Base-by-base conservation (phyloP, 2,888 invertebrate species). In the Loripinus fragilis region DNA sequence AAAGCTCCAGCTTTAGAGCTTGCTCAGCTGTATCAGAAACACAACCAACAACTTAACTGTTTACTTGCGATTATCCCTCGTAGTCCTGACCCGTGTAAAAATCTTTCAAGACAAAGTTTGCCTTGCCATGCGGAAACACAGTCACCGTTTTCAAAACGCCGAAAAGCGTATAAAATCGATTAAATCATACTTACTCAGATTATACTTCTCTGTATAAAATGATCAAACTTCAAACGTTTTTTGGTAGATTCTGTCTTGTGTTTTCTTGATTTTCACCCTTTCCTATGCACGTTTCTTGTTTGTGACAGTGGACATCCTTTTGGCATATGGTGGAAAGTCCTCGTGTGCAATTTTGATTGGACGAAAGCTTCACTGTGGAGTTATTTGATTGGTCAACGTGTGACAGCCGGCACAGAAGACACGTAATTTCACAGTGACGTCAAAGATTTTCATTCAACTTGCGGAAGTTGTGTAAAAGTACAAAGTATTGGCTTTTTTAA, bases 261-360 rank as follows among this genome's bases (percentile, higher is more conserved):
- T 42, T 20, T 48, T 20, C 48, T 48, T 48, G 20, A 20, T 17
- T 48, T 15, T 48, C 48, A 8, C 7, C 12, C 38, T 38, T 38
- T 38, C 38, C 38, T 38, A 8, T 38, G 38, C 38, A 38, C 38
- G 5, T 8, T 38, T 38, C 38, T 5, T 8, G 38, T 38, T 52
- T 25, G 5, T 52, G 52, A n/a, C 52, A 25, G 48, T 20, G 5
- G n/a, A 52, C 10, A 17, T 60, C 20, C 52, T 52, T 52, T 52
- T 33, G 25, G 60, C 60, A 60, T 60, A 60, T 60, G 60, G 33
- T 60, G 60, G 60, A 60, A 60, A 78, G 96, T 96, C 95, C 60
- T 86, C 86, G 86, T 86, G 86, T 82, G 78, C 67, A 68, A 50
- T 81, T 80, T 33, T 76, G 71, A 84, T 86, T 86, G 86, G 86